Percentiles rank a stretch among this genome's conserved stretches.
These are phyloP conservation scores for Helobdella robusta DNA, from an alignment of 2,888 invertebrate genomes.

Conservation along the genomic window DNA sequence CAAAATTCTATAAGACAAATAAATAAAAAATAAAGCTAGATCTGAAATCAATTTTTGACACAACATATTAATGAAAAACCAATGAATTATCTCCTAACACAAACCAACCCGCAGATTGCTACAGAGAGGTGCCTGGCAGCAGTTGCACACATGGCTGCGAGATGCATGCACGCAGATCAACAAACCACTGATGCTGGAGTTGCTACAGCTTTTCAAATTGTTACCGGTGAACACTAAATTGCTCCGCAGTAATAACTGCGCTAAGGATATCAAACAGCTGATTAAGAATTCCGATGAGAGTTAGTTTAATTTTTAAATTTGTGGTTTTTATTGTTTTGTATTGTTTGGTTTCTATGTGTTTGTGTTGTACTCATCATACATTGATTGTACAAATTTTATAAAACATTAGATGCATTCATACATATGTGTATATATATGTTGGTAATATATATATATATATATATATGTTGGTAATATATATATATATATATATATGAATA, in stretches of 20 bases:
- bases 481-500: no score
- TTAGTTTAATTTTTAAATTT: neutral
- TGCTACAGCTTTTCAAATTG: slow-evolving; percentile 18
- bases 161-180: slow-evolving; percentile 20
- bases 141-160: slow-evolving; percentile 14
- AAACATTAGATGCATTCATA: no score
- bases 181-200: slow-evolving; percentile 20
- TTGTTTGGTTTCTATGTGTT: no score
- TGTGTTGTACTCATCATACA: no score
- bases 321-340: neutral
- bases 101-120: neutral
- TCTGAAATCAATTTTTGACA: neutral
- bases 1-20: no score
- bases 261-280: slow-evolving; percentile 24
- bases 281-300: slow-evolving; percentile 21
- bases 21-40: no score
- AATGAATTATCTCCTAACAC: neutral
- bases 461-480: no score
- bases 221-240: slow-evolving; percentile 21
- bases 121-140: neutral
- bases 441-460: no score
- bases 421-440: no score
- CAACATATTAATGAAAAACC: neutral
- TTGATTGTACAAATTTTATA: no score
- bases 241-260: slow-evolving; percentile 8